Base-by-base conservation (phyloP, 2,888 invertebrate species). In the Pandemis heparana region DNA sequence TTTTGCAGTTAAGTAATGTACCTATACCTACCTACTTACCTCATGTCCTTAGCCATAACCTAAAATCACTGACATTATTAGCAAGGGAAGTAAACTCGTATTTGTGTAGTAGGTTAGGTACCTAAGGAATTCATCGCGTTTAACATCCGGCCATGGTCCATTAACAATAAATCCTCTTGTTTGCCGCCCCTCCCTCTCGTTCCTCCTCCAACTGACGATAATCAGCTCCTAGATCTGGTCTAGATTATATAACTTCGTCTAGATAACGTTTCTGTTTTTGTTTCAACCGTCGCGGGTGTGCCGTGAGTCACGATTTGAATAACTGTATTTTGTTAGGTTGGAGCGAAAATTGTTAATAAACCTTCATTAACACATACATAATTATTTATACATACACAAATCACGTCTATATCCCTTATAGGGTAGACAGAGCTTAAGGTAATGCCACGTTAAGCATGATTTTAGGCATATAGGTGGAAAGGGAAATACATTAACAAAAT, bases 131-230 rank as follows among this genome's bases (percentile, higher is more conserved):
- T 86, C 85, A 87, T 86, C 82, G 86, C 87, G 79, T 86, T 88
- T 87, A 87, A 85, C 85, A 89, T 89, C 88, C 86, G 83, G 83
- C 85, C 85, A 81, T 83, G 85, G 87, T 83, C 88, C 85, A 89
- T 90, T 92, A 91, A 89, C 91, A 85, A 92, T 92, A 92, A 93
- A 93, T 92, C 88, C 83, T 81, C 83, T 82, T 88, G 90, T 91
- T 92, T 89, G 88, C 84, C 83, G 84, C 85, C 81, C 83, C 81
- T 80, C 80, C 80, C 79, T 77, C 81, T 79, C 80, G 83, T 82
- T 85, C 79, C 82, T 84, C 82, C 84, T 83, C 82, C 82, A 77
- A 41, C 86, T 87, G 87, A 90, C 89, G 88, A 89, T 91, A 91
- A 92, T 93, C 92, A 93, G 90, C 86, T 87, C 82, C 83, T 83